Conservation (phyloP, 2,888 invertebrate species). For the Acronicta leporina region DNA sequence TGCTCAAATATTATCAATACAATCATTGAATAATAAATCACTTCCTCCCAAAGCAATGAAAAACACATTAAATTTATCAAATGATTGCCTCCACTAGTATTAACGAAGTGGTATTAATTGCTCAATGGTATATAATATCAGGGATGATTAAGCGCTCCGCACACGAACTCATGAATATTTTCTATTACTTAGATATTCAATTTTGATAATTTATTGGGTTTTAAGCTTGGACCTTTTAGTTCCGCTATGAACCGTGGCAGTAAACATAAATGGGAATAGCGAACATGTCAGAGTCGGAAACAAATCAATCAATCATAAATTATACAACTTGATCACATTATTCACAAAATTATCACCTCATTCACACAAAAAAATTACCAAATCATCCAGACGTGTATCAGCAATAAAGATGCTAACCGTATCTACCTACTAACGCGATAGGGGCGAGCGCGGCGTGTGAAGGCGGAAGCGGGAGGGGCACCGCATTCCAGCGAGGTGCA, state of each 20-base stretch:
- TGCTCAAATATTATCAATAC: constrained; percentile 1
- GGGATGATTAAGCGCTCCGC: constrained; percentile 24
- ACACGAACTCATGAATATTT: constrained; percentile 48
- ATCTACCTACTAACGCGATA: too few species aligned
- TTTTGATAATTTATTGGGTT: constrained; percentile 48
- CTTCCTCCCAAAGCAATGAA: constrained; percentile 31
- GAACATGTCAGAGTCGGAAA: not conserved
- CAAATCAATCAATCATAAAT: too few species aligned
- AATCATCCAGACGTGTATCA: too few species aligned
- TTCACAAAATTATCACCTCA: too few species aligned
- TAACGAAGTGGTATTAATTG: constrained; percentile 33
- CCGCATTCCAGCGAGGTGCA: too few species aligned
- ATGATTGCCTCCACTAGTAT: constrained; percentile 34
- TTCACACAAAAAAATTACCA: too few species aligned
- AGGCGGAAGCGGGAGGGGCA: too few species aligned
- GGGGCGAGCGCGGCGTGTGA: too few species aligned
- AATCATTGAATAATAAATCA: constrained; percentile 14
- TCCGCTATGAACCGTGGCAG: not conserved
- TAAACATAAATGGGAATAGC: not conserved
- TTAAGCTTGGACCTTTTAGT: constrained; percentile 15
- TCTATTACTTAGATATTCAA: constrained; percentile 44
- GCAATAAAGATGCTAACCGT: too few species aligned
- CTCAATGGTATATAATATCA: constrained; percentile 31
- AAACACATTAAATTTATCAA: constrained; percentile 47
- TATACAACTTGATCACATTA: too few species aligned